These are phyloP conservation scores for Apis florea DNA, from an alignment of 1,140 invertebrate genomes.

Conservation along the genomic window DNA sequence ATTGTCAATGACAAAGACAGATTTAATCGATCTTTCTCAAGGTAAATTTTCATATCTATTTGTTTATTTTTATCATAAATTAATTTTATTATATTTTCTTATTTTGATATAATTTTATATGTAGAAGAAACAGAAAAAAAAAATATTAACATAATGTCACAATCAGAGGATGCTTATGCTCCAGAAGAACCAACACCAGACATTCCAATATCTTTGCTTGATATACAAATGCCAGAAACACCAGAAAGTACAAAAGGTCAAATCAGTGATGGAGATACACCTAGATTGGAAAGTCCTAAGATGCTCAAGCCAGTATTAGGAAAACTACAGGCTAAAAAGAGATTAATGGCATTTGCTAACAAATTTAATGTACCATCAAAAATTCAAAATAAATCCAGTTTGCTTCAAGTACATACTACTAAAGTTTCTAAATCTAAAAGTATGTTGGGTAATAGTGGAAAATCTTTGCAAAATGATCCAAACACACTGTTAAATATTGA, in stretches of 20 bases:
- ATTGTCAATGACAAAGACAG: constrained; percentile 40
- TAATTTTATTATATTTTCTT: not conserved
- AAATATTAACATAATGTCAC: constrained; percentile 36
- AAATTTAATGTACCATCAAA: constrained; percentile 72
- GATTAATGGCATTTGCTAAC: constrained; percentile 79
- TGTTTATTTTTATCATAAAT: not conserved
- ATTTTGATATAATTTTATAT: constrained; percentile 17
- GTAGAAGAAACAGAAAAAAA: constrained; percentile 27
- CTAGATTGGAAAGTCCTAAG: constrained; percentile 71
- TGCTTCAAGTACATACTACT: constrained; percentile 29
- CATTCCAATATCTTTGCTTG: constrained; percentile 57
- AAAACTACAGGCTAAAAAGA: constrained; percentile 78
- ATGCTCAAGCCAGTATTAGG: constrained; percentile 77
- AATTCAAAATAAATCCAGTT: constrained; percentile 57
- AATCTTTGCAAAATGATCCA: constrained; percentile 46
- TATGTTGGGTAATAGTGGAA: constrained; percentile 31
- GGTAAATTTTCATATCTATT: constrained; percentile 20
- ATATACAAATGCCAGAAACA: constrained; percentile 74
- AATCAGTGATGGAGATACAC: constrained; percentile 58
- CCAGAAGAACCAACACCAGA: constrained; percentile 59
- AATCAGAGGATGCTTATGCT: constrained; percentile 53
- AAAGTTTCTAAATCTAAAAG: constrained; percentile 49
- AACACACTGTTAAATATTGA: constrained; percentile 60
- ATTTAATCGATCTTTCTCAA: not conserved
- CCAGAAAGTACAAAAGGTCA: constrained; percentile 70